These are phyloP conservation scores for Characodon lateralis DNA, from an alignment of 2,797 vertebrate genomes.

Conservation along the genomic window DNA sequence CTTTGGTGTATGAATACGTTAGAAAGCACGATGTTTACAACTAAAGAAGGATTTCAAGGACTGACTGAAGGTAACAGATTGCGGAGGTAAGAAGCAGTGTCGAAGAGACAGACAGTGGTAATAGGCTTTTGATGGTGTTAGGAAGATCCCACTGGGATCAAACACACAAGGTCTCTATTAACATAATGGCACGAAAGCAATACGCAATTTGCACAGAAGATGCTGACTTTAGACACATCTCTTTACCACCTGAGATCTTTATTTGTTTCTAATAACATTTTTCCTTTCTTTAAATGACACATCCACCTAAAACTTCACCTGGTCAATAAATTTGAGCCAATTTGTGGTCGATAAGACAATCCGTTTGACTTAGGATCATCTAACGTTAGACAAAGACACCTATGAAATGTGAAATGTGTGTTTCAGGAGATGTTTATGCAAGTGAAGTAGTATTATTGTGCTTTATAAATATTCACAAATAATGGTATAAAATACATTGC, in stretches of 20 bases:
- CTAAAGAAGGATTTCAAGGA: neutral
- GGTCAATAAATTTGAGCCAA: no score
- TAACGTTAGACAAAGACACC: neutral
- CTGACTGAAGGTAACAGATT: slow-evolving; percentile 2
- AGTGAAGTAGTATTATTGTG: neutral
- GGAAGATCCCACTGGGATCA: slow-evolving; percentile 49
- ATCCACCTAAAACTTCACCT: neutral
- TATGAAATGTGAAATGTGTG: neutral
- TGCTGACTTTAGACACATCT: slow-evolving; percentile 15
- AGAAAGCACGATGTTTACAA: neutral
- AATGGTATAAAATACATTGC: neutral
- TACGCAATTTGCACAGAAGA: slow-evolving; percentile 38
- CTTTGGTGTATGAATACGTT: neutral
- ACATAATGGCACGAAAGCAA: slow-evolving; percentile 52
- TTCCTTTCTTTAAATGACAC: slow-evolving; percentile 1
- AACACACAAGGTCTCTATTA: slow-evolving; percentile 49
- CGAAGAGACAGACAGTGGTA: slow-evolving; percentile 41
- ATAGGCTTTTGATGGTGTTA: slow-evolving; percentile 49
- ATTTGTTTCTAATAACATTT: neutral
- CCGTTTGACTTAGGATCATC: neutral
- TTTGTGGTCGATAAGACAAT: neutral
- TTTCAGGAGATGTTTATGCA: neutral
- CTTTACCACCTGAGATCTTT: neutral
- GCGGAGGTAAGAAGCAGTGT: slow-evolving; percentile 19
- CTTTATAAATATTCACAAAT: neutral